Conservation (phyloP, 1,140 invertebrate genomes). For the Calosoma granatense region DNA sequence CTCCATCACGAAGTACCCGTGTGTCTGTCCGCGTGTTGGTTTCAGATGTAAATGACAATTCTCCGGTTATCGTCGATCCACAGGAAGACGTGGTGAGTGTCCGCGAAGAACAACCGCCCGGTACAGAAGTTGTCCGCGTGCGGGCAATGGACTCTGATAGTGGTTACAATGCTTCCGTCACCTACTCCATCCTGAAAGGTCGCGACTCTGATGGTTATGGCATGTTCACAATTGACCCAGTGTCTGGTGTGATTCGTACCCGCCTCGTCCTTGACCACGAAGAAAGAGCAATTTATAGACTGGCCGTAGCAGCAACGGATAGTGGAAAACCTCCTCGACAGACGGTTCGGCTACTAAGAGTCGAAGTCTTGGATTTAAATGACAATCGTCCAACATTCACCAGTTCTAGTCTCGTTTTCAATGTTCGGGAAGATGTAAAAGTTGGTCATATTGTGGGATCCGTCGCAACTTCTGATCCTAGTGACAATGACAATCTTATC, state of each 20-base stretch:
- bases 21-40: constrained; percentile 64
- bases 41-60: constrained; percentile 84
- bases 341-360: constrained; percentile 66
- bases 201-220: constrained; percentile 73
- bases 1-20: constrained; percentile 58
- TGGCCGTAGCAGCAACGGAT: constrained; percentile 80
- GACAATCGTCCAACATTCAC: constrained; percentile 86
- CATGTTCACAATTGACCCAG: constrained; percentile 76
- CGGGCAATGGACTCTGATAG: constrained; percentile 78
- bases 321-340: constrained; percentile 70
- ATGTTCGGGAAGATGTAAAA: constrained; percentile 68
- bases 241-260: constrained; percentile 79
- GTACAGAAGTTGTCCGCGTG: constrained; percentile 74
- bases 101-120: constrained; percentile 75
- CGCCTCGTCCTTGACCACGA: constrained; percentile 82
- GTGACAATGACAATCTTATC: constrained; percentile 42
- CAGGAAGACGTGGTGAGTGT: constrained; percentile 79
- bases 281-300: constrained; percentile 71
- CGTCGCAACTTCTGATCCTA: constrained; percentile 60
- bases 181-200: constrained; percentile 76
- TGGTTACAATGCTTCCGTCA: constrained; percentile 79
- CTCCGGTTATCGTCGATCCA: constrained; percentile 77
- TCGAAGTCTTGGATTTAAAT: constrained; percentile 83
- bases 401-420: constrained; percentile 77
- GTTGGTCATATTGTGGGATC: constrained; percentile 70